phyloP scores from a whole-genome alignment of 1,140 invertebrate species.

The Caenorhabditis inopinata region DNA sequence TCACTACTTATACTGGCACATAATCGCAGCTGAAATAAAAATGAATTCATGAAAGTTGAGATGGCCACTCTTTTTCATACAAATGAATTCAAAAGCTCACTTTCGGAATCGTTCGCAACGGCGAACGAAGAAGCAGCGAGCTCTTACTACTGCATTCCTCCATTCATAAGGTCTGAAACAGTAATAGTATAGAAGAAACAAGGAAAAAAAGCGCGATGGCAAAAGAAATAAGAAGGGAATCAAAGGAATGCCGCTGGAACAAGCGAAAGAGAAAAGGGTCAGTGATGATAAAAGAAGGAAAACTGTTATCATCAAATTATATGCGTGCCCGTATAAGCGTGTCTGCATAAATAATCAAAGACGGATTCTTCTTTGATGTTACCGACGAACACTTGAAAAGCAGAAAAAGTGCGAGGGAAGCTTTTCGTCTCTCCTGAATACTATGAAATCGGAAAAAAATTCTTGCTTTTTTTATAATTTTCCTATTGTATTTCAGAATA shows the following conservation, averaged over 20 bases:
- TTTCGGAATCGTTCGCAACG: constrained; percentile 36
- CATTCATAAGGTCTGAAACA: constrained; percentile 25
- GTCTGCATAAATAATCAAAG: constrained; percentile 28
- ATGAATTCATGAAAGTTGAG: background rate
- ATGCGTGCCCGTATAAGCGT: constrained; percentile 8
- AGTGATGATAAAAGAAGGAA: background rate
- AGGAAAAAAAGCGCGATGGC: background rate
- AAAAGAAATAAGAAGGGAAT: background rate
- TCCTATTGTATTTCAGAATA: too few species aligned
- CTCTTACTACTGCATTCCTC: constrained; percentile 23
- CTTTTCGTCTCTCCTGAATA: too few species aligned
- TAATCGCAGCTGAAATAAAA: constrained; percentile 27
- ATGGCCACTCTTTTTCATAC: too few species aligned
- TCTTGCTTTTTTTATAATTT: too few species aligned
- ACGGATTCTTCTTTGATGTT: background rate
- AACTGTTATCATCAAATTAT: constrained; percentile 19
- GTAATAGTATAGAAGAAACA: background rate
- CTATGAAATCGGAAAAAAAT: too few species aligned
- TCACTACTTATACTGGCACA: constrained; percentile 14
- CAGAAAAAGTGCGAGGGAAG: background rate
- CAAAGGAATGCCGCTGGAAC: background rate
- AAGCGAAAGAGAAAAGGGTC: constrained; percentile 10
- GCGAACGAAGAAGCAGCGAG: constrained; percentile 33
- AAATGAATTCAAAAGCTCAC: background rate
- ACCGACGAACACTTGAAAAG: background rate